These are phyloP conservation scores for Latrodectus geometricus DNA, from an alignment of 1,140 invertebrate genomes.

Conservation along the genomic window DNA sequence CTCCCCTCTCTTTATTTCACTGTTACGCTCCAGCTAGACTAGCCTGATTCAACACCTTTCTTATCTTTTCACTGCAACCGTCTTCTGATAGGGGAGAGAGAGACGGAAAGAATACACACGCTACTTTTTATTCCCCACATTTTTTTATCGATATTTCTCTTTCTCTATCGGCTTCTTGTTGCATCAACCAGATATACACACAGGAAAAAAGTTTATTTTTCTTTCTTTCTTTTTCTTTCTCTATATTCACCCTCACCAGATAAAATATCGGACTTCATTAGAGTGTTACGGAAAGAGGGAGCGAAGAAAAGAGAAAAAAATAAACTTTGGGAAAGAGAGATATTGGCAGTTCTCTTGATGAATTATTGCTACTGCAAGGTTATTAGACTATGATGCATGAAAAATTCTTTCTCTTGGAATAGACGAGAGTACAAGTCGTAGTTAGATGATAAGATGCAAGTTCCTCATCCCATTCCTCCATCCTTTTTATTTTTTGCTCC, in stretches of 20 bases:
- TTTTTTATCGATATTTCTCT: background rate
- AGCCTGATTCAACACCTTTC: slow-evolving; percentile 48
- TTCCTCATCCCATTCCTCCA: too few relatives aligned
- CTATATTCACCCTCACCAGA: slow-evolving; percentile 20
- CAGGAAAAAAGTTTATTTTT: background rate
- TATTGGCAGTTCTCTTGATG: slow-evolving; percentile 55
- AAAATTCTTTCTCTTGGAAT: slow-evolving; percentile 32
- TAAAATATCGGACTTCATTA: slow-evolving; percentile 60
- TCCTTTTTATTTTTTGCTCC: background rate
- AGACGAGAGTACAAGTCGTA: slow-evolving; percentile 32
- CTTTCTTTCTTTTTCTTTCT: background rate
- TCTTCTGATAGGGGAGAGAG: background rate
- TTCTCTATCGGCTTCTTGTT: slow-evolving; percentile 51
- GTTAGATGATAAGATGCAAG: slow-evolving; percentile 31
- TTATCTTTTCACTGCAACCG: slow-evolving; percentile 51
- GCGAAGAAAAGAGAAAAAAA: slow-evolving; percentile 1
- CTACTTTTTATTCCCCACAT: too few relatives aligned
- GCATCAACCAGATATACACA: slow-evolving; percentile 10
- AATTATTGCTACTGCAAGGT: slow-evolving; percentile 46
- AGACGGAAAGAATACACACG: too few relatives aligned
- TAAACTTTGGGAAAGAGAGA: slow-evolving; percentile 22
- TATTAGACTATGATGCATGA: slow-evolving; percentile 52
- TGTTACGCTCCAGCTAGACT: background rate
- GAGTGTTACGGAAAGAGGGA: background rate
- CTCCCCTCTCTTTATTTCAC: background rate